phyloP scores from a whole-genome alignment of 92 coral and sea anemone genomes.

The Isaurus tuberculatus region DNA sequence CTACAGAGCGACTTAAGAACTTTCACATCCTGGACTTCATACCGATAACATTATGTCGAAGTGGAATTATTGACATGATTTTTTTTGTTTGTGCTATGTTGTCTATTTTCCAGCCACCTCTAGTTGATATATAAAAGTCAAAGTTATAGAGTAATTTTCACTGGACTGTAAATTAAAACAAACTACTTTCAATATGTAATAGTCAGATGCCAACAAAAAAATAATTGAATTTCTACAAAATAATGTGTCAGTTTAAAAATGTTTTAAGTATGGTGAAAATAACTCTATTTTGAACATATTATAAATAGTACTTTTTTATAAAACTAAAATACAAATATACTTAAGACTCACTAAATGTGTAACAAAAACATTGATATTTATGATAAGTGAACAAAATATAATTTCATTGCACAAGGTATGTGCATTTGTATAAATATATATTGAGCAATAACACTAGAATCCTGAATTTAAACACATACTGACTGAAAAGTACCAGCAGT shows the following conservation, averaged over 20 bases:
- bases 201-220: no score
- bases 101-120: slow-evolving; percentile 41
- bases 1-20: slow-evolving; percentile 29
- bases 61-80: slow-evolving; percentile 34
- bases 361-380: no score
- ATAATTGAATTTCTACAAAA: no score
- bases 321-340: no score
- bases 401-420: no score
- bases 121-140: slow-evolving; percentile 22
- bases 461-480: background rate
- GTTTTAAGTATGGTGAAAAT: no score
- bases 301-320: no score
- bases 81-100: slow-evolving; percentile 54
- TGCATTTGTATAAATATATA: no score
- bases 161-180: background rate
- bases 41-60: slow-evolving; percentile 52
- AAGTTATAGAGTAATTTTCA: background rate
- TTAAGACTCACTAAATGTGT: no score
- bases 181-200: background rate
- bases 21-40: slow-evolving; percentile 58
- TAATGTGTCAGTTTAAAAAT: no score
- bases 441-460: background rate
- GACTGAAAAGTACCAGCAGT: background rate
- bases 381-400: no score
- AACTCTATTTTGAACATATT: no score